phyloP scores from a whole-genome alignment of 1,140 invertebrate genomes.

The Aphelenchoides besseyi region DNA sequence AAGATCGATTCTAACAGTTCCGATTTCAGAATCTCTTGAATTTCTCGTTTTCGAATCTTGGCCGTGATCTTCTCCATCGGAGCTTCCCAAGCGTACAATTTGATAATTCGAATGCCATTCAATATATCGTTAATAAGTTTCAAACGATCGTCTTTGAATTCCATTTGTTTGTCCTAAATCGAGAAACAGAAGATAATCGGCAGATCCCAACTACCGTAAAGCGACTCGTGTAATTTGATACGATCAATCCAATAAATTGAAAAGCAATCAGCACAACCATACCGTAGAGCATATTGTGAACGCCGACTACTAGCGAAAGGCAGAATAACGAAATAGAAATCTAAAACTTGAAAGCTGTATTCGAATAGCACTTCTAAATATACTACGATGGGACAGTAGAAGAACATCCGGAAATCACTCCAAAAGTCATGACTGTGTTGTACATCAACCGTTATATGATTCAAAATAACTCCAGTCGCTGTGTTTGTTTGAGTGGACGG shows the following conservation, averaged over 20 bases:
- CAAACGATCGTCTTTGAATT: constrained; percentile 68
- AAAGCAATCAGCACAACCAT: constrained; percentile 23
- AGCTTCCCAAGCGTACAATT: constrained; percentile 84
- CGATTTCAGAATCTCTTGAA: constrained; percentile 20
- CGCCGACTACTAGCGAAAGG: constrained; percentile 27
- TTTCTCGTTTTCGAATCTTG: constrained; percentile 28
- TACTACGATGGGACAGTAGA: constrained; percentile 41
- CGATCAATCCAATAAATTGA: background rate
- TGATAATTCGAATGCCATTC: constrained; percentile 72
- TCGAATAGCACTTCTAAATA: too few relatives aligned
- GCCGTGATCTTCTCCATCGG: constrained; percentile 60
- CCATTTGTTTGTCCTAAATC: constrained; percentile 59
- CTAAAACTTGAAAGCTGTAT: constrained; percentile 7
- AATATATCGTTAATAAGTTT: constrained; percentile 67
- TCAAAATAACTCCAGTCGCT: constrained; percentile 39
- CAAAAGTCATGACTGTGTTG: constrained; percentile 27
- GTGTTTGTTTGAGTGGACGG: constrained; percentile 25
- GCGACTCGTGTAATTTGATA: background rate
- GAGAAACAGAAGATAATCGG: too few relatives aligned
- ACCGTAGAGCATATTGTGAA: constrained; percentile 34
- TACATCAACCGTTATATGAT: constrained; percentile 32
- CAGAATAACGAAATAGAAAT: constrained; percentile 16
- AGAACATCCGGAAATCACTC: constrained; percentile 28
- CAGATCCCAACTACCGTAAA: too few relatives aligned
- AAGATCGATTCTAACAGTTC: constrained; percentile 31